Conservation (phyloP, 2,113 vertebrate species). For the Emydura subglobosa region DNA sequence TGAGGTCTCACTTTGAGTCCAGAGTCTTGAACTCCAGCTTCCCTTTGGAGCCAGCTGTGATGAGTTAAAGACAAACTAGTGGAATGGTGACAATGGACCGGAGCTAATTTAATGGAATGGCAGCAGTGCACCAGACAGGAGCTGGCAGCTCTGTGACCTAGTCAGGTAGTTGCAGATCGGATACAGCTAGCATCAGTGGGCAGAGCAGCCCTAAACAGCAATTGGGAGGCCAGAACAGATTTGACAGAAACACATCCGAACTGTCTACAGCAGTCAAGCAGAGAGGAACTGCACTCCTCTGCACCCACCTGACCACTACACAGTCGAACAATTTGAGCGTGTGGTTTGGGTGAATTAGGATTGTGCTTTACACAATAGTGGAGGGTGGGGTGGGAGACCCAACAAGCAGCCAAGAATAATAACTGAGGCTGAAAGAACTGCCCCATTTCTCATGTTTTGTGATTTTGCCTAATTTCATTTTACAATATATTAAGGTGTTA, state of each 20-base stretch:
- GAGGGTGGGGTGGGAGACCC: background rate
- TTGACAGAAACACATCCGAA: background rate
- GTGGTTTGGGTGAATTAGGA: background rate
- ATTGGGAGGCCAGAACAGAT: too few relatives aligned
- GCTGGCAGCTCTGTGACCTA: background rate
- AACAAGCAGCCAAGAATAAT: background rate
- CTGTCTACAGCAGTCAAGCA: background rate
- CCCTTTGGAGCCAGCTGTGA: background rate
- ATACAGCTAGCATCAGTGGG: background rate
- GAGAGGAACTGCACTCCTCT: fast-evolving
- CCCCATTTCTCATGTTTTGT: background rate
- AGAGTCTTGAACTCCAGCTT: background rate
- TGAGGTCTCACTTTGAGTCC: background rate
- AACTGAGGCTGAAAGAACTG: background rate
- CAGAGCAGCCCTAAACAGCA: background rate
- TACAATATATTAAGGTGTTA: fast-evolving
- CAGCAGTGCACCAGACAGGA: background rate
- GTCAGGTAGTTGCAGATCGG: background rate
- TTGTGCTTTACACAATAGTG: too few relatives aligned
- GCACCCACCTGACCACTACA: background rate
- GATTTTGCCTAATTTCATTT: background rate
- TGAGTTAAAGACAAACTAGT: background rate
- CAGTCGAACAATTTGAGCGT: background rate
- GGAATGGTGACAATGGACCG: background rate
- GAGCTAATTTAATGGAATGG: background rate